Evolutionary conservation across 2,797 vertebrate genomes (phyloP), one percentile per base, ranked within the genome.

Genomic region (Chelon labrosus): DNA sequence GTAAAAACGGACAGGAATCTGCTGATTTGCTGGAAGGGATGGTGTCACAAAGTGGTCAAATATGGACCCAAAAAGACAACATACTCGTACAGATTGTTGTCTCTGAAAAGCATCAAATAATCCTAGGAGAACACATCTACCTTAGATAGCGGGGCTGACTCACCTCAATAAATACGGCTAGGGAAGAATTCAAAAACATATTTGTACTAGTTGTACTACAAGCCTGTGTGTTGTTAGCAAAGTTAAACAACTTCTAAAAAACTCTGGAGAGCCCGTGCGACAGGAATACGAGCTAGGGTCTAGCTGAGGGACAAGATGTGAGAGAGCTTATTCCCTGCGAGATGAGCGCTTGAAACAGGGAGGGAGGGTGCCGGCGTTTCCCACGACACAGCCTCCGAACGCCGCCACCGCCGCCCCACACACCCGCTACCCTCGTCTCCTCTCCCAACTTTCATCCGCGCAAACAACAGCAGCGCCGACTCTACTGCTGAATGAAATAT

Each of bases 401-500:
- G 39, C 65, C 37, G 4, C 19, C 66, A 35, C 58, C 37, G 51
- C 58, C 38, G 3, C 57, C 72, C 50, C 73, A 49, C 75, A 52
- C 66, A 16, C 75, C 3, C 55, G 7, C 72, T 14, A 44, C 68
- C 80, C 82, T 62, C 73, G 39, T 75, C 77, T 74, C 70, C 75
- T 61, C 75, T 75, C 27, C 68, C 75, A 42, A 27, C 84, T 92
- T 92, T 91, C 88, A 90, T 86, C 82, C 87, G 56, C 84, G 86
- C 87, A 90, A 91, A 93, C 87, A 92, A 89, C 62, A 74, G 67
- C 81, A 52, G 54, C 19, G 75, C 86, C 76, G 77, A 84, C 85
- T 92, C 67, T n/a, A 22, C 72, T 64, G 86, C 80, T n/a, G 59
- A 69, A 92, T 93, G 70, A 93, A 91, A 91, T 92, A 93, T 94